A percentile compares a stretch with the other conserved stretches of the same genome.
These are phyloP conservation scores for Pachypeltis micranthus DNA, from an alignment of 1,140 invertebrate species.

Conservation along the genomic window DNA sequence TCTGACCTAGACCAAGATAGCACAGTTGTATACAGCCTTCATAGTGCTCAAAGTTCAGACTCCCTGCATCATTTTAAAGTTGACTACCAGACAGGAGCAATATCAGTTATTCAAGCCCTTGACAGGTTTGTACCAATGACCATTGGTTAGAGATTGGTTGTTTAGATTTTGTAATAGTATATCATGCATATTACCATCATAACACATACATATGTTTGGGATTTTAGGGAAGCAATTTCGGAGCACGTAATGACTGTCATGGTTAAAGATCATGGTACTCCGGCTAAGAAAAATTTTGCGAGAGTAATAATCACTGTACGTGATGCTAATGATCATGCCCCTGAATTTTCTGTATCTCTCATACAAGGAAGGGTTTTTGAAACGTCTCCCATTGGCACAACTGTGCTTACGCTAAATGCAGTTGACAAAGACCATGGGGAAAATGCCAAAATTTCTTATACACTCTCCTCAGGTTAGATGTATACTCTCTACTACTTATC, in stretches of 20 bases:
- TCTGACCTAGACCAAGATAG: conserved; percentile 58
- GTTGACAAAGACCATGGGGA: conserved; percentile 69
- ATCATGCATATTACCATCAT: no score
- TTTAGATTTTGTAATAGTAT: no score
- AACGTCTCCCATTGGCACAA: conserved; percentile 57
- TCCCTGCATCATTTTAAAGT: conserved; percentile 66
- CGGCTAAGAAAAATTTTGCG: conserved; percentile 71
- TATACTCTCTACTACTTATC: not conserved
- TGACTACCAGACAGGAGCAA: conserved; percentile 60
- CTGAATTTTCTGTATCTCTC: conserved; percentile 62
- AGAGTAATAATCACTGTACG: conserved; percentile 66
- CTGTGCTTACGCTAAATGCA: conserved; percentile 58
- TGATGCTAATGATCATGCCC: conserved; percentile 82
- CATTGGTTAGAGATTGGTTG: no score
- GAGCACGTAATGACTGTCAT: conserved; percentile 79
- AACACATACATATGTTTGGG: no score
- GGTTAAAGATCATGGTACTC: conserved; percentile 79
- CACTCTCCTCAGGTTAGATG: conserved; percentile 55
- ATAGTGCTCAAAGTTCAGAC: conserved; percentile 58
- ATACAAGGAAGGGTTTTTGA: conserved; percentile 64
- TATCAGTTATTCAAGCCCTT: conserved; percentile 54
- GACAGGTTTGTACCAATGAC: conserved; percentile 42
- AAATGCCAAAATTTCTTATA: conserved; percentile 67
- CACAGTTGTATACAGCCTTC: conserved; percentile 61
- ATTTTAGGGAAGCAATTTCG: conserved; percentile 56